Conservation (phyloP, 2,888 invertebrate species). For the Thumatha senex region DNA sequence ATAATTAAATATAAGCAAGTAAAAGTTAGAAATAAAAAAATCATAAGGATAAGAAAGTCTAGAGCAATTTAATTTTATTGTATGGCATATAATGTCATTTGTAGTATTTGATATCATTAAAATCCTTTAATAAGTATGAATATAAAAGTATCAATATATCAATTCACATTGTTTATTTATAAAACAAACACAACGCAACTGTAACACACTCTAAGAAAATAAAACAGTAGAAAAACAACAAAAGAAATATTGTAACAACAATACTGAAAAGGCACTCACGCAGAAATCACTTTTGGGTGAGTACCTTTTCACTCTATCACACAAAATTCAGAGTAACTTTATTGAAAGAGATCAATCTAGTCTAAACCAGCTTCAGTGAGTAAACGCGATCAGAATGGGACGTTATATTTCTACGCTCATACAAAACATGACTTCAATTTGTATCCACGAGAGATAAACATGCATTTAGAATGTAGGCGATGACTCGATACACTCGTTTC, state of each 20-base stretch:
- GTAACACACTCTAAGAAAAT: too few species aligned
- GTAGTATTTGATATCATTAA: too few species aligned
- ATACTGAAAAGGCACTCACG: too few species aligned
- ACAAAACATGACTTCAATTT: slow-evolving; percentile 54
- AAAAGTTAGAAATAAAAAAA: too few species aligned
- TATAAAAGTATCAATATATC: too few species aligned
- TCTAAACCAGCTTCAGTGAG: slow-evolving; percentile 24
- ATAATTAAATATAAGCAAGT: too few species aligned
- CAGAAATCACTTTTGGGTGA: slow-evolving; percentile 5
- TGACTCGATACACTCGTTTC: slow-evolving; percentile 42
- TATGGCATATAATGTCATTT: too few species aligned
- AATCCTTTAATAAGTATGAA: too few species aligned
- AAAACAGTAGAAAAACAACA: background rate
- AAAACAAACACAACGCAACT: too few species aligned
- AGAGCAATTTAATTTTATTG: too few species aligned
- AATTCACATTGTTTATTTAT: too few species aligned
- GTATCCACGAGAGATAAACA: slow-evolving; percentile 57
- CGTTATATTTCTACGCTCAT: slow-evolving; percentile 47
- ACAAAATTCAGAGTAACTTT: slow-evolving; percentile 29
- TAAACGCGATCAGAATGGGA: slow-evolving; percentile 39
- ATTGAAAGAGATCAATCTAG: slow-evolving; percentile 37
- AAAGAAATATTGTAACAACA: slow-evolving; percentile 1
- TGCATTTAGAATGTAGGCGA: slow-evolving; percentile 44
- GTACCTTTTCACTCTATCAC: slow-evolving; percentile 7
- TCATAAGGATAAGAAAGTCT: too few species aligned